A percentile compares a stretch with the other conserved stretches of the same genome.
Evolutionary conservation across 2,888 invertebrate genomes (phyloP).

Genomic region (Apoderus coryli): DNA sequence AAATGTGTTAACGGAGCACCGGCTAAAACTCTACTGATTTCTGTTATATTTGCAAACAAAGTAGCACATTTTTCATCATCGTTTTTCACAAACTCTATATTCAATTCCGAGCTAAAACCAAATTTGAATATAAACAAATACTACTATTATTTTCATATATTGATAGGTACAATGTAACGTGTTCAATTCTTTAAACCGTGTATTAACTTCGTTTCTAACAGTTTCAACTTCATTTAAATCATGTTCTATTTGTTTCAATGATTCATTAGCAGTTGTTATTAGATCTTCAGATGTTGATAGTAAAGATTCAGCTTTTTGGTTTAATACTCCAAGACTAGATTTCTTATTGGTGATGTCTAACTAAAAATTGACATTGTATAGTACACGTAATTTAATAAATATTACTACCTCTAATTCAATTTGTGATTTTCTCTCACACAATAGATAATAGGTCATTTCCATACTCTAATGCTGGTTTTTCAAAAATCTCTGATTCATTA

Average conservation of each 20-base stretch:
- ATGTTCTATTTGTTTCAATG: constrained; percentile 33
- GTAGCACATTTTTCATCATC: constrained; percentile 40
- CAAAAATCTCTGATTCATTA: no score
- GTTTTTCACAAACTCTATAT: constrained; percentile 42
- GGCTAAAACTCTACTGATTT: constrained; percentile 34
- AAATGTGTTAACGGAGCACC: constrained; percentile 42
- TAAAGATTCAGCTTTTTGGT: constrained; percentile 35
- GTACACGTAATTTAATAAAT: constrained; percentile 5
- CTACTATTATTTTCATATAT: constrained; percentile 49
- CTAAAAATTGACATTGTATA: constrained; percentile 17
- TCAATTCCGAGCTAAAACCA: constrained; percentile 41
- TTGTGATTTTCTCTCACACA: constrained; percentile 30
- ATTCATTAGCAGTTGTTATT: constrained; percentile 31
- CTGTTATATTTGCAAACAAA: constrained; percentile 41
- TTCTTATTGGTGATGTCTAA: constrained; percentile 45
- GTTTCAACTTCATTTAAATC: constrained; percentile 35
- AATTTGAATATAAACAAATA: constrained; percentile 3
- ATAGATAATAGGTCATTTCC: constrained; percentile 39
- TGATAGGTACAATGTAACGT: constrained; percentile 41
- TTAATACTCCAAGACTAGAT: constrained; percentile 41
- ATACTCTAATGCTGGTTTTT: no score
- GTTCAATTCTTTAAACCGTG: constrained; percentile 41
- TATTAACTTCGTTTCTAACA: constrained; percentile 39
- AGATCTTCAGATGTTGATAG: constrained; percentile 36
- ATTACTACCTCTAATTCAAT: constrained; percentile 33